A percentile compares a stretch with the other conserved stretches of the same genome.
Conservation (phyloP, 2,113 vertebrate genomes). For the Copsychus sechellarum region DNA sequence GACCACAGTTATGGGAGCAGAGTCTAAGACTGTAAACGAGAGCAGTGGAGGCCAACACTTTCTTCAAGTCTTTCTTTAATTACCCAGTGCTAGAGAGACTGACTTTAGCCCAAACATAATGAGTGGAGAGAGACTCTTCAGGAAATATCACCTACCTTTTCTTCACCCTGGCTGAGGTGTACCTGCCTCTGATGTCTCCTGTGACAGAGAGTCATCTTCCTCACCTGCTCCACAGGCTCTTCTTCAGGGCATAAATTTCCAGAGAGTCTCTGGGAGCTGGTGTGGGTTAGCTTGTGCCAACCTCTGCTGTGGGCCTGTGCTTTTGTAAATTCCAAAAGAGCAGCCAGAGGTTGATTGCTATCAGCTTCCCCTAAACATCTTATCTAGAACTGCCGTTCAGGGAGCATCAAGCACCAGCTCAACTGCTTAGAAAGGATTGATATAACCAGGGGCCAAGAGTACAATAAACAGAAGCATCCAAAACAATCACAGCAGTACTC, state of each 20-base stretch:
- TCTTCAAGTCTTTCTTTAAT: background rate
- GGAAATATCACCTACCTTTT: background rate
- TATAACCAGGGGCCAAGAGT: background rate
- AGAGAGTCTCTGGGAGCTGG: background rate
- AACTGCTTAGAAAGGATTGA: background rate
- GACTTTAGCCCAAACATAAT: background rate
- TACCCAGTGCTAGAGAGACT: background rate
- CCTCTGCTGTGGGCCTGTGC: background rate
- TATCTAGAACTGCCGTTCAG: background rate
- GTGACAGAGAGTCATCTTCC: background rate
- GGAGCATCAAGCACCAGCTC: background rate
- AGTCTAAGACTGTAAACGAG: background rate
- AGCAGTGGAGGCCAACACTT: background rate
- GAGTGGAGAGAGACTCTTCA: background rate
- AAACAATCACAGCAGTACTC: background rate
- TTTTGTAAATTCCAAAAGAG: background rate
- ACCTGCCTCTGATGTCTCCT: background rate
- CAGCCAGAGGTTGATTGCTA: background rate
- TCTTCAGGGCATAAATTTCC: background rate
- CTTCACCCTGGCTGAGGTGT: background rate
- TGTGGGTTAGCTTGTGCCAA: background rate
- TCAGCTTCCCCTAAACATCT: background rate
- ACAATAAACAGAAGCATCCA: background rate
- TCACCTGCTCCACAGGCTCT: background rate
- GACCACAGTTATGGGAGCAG: background rate